phyloP scores from a whole-genome alignment of 2,797 vertebrate species.

The Hypotaenidia philippensis region DNA sequence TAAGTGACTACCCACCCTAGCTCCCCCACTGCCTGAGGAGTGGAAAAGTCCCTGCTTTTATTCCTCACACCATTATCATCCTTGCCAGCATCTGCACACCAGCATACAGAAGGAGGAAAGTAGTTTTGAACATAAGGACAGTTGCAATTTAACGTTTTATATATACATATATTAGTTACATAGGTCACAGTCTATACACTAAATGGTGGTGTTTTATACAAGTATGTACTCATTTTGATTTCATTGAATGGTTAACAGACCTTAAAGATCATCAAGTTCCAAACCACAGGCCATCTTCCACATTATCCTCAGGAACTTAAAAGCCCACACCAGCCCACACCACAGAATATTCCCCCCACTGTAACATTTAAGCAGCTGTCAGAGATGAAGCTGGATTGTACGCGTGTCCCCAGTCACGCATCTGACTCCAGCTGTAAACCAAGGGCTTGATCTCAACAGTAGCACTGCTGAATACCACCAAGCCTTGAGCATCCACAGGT shows the following conservation, averaged over 20 bases:
- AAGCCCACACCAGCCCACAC: not conserved
- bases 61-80: not conserved
- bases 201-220: not conserved
- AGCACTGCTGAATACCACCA: not conserved
- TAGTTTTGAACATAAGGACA: not conserved
- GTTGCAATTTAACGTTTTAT: not conserved
- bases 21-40: not conserved
- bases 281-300: not conserved
- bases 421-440: not conserved
- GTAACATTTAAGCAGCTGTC: not conserved
- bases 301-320: not conserved
- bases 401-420: not conserved
- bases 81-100: not conserved
- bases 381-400: not conserved
- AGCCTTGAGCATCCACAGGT: rapidly evolving
- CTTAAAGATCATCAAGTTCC: no score
- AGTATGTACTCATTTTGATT: not conserved
- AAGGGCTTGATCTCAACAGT: not conserved
- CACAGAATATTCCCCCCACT: not conserved
- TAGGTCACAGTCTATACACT: not conserved
- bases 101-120: not conserved
- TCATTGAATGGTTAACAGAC: not conserved
- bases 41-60: not conserved
- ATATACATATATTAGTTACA: not conserved
- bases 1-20: not conserved